A percentile compares a stretch with the other conserved stretches of the same genome.
phyloP scores from a whole-genome alignment of 2,113 vertebrate species.

The Bubo bubo region DNA sequence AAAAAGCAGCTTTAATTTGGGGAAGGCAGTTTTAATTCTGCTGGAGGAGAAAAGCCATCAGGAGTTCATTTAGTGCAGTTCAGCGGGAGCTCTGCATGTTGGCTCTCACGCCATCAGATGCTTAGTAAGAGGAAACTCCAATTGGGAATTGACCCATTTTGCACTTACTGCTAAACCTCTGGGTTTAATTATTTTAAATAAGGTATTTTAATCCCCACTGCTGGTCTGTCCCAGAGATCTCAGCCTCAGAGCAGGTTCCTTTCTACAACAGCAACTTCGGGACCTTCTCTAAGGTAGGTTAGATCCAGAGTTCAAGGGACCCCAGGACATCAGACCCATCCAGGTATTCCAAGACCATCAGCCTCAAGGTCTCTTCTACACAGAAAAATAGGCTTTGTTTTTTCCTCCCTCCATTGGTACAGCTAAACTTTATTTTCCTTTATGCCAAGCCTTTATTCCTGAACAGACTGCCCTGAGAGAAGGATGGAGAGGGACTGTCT shows the following conservation, averaged over 20 bases:
- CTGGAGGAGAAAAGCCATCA: neutral
- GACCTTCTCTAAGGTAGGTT: neutral
- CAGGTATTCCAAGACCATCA: neutral
- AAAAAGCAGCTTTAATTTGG: neutral
- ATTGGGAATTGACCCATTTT: conserved; percentile 6
- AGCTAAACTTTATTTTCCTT: neutral
- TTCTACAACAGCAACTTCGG: neutral
- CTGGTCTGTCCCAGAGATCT: neutral
- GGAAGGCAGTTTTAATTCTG: neutral
- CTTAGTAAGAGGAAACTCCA: neutral
- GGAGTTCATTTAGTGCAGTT: neutral
- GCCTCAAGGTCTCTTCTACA: neutral
- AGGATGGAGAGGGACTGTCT: neutral
- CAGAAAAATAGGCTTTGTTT: neutral
- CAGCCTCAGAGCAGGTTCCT: neutral
- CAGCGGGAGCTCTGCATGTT: rapidly evolving
- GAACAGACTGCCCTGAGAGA: neutral
- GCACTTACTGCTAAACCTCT: neutral
- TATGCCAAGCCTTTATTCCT: neutral
- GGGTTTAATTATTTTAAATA: neutral
- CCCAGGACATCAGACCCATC: neutral
- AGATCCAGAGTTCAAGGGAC: neutral
- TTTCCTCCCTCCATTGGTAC: no score
- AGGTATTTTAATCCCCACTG: neutral
- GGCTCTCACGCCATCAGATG: neutral